Base-by-base conservation (phyloP, 2,888 invertebrate genomes). In the Ophion slaviceki region DNA sequence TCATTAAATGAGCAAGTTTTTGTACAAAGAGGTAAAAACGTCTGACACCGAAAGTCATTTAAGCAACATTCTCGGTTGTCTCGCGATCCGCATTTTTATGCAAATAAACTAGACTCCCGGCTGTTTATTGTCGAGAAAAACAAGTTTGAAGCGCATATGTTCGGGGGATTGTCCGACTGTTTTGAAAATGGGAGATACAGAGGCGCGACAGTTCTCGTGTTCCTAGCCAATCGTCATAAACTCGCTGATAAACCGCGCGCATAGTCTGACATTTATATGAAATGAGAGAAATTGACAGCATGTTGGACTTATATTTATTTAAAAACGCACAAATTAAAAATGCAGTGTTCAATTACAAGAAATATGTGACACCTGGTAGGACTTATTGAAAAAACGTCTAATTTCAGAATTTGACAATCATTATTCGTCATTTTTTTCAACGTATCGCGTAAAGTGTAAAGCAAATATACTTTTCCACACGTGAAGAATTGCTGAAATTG, bases 41-140 rank as follows among this genome's bases (percentile, higher is more conserved):
- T 20, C 28, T 32, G 10, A 32, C 20, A 14, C 40, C 32, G 40
- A 68, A 62, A 71, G 53, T 67, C 57, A 3, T 76, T 57, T n/a
- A 11, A 71, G 24, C 36, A n/a, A 64, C 17, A 71, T 14, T 47
- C 0, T 36, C 1, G 20, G 24, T 14, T 5, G 40, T 64, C 40
- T 77, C 66, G 59, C 32, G 11, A 53, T 70, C 53, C n/a, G 28
- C 17, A 67, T 61, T 67, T 77, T 28, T 45, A 66, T 53, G 17
- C 64, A 64, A 70, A 77, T 70, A 61, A 17, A n/a, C n/a, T 10
- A 3, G 67, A 8, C 20, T 70, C 47, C 7, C 57, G 11, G 40
- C 14, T 72, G 67, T 77, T 80, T 78, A 47, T 80, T 72, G 11
- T 53, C 28, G 40, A 36, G 20, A 32, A 82, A 80, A 82, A 72